phyloP scores from a whole-genome alignment of 1,140 invertebrate genomes.

The Bombus terrestris region DNA sequence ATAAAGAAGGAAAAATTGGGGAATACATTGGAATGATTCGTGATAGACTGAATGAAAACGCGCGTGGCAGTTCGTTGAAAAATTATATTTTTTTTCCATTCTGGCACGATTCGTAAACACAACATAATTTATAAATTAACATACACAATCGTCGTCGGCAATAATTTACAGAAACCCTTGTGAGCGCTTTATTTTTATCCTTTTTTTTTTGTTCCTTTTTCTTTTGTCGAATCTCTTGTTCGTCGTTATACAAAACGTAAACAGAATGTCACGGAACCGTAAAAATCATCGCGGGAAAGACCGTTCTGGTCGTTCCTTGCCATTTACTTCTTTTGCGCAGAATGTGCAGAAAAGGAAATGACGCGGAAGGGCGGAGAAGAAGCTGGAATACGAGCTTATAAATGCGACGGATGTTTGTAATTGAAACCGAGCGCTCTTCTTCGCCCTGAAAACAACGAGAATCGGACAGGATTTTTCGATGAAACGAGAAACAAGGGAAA shows the following conservation, averaged over 20 bases:
- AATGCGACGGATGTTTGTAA: constrained; percentile 5
- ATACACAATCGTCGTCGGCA: constrained; percentile 80
- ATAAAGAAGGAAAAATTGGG: constrained; percentile 5
- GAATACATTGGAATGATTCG: constrained; percentile 30
- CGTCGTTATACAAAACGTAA: constrained; percentile 56
- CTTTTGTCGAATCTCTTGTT: constrained; percentile 4
- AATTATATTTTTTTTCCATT: constrained; percentile 83
- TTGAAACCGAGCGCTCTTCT: constrained; percentile 39
- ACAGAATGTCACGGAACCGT: constrained; percentile 47
- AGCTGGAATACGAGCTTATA: constrained; percentile 17
- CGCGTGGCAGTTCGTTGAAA: constrained; percentile 76
- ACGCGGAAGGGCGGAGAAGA: constrained; percentile 34
- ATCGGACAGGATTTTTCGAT: constrained; percentile 16
- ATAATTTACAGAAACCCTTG: constrained; percentile 79
- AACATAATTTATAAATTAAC: constrained; percentile 83
- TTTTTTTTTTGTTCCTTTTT: not conserved
- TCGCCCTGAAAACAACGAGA: constrained; percentile 3
- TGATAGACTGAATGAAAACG: constrained; percentile 58
- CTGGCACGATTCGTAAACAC: constrained; percentile 82
- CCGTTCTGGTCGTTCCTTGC: constrained; percentile 19
- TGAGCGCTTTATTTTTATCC: constrained; percentile 9
- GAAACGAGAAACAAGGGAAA: constrained; percentile 41
- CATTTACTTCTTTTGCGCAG: not conserved
- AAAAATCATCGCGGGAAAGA: constrained; percentile 11
- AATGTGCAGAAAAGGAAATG: not conserved